Evolutionary conservation across 92 coral and sea anemone species (phyloP).

Genomic region (Heliopora coerulea): DNA sequence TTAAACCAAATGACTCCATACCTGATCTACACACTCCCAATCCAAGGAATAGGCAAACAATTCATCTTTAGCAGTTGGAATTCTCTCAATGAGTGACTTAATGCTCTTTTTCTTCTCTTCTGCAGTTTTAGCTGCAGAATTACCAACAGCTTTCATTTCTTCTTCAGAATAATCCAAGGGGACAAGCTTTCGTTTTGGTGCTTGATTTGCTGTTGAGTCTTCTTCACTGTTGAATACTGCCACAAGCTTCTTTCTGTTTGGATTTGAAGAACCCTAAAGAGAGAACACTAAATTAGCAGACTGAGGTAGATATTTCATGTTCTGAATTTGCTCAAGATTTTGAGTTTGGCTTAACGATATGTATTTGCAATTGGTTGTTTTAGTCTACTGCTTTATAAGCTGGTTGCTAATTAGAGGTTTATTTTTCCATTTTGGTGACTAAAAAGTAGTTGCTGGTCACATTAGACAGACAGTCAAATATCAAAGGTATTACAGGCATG

Average conservation of each 20-base stretch:
- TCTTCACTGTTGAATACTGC: slow-evolving; percentile 89
- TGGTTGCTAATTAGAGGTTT: too few species aligned
- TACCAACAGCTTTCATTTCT: slow-evolving; percentile 52
- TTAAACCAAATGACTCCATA: slow-evolving; percentile 33
- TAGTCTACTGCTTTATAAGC: too few species aligned
- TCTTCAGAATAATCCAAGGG: slow-evolving; percentile 87
- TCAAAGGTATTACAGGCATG: too few species aligned
- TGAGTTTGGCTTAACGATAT: too few species aligned
- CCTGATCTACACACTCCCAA: slow-evolving; percentile 96
- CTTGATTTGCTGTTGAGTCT: slow-evolving; percentile 54
- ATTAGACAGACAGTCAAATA: too few species aligned
- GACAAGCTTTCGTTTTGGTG: slow-evolving; percentile 74
- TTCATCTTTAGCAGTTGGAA: slow-evolving; percentile 98
- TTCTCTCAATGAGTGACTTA: slow-evolving; percentile 94
- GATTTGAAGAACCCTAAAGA: slow-evolving; percentile 36
- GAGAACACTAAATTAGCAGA: too few species aligned
- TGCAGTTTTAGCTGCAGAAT: slow-evolving; percentile 62
- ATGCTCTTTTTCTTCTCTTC: slow-evolving; percentile 96
- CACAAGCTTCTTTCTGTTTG: slow-evolving; percentile 82
- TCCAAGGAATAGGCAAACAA: slow-evolving; percentile 94
- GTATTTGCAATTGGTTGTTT: too few species aligned
- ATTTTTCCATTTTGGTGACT: too few species aligned
- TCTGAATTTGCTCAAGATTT: too few species aligned
- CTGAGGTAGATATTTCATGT: too few species aligned
- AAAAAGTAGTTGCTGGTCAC: too few species aligned